Conservation (phyloP, 2,888 invertebrate species). For the Amitus sp. region DNA sequence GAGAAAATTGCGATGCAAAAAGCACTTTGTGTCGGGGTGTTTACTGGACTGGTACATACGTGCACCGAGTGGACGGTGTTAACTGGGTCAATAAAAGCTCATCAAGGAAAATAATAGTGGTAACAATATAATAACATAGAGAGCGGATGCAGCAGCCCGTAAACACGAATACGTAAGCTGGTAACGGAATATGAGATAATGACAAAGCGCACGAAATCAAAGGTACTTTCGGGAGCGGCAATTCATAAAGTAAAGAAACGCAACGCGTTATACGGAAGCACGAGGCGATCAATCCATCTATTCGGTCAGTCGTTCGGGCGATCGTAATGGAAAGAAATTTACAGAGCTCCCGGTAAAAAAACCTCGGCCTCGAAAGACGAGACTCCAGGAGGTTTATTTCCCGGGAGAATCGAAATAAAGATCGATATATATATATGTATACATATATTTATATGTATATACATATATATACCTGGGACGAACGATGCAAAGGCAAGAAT, state of each 20-base stretch:
- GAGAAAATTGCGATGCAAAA: background rate
- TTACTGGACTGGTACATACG: constrained; percentile 10
- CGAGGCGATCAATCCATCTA: constrained; percentile 56
- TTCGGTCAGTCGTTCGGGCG: constrained; percentile 49
- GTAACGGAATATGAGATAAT: constrained; percentile 19
- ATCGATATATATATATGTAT: constrained; percentile 11
- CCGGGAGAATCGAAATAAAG: no score
- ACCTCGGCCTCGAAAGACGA: no score
- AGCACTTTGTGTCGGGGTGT: constrained; percentile 2
- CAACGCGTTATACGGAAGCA: constrained; percentile 45
- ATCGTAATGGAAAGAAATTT: constrained; percentile 33
- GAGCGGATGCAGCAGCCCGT: constrained; percentile 38
- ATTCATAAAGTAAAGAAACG: constrained; percentile 30
- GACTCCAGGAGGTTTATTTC: no score
- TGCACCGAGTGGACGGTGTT: constrained; percentile 27
- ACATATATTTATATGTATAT: constrained; percentile 13
- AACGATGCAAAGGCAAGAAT: constrained; percentile 48
- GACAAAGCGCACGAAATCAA: background rate
- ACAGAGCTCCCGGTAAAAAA: no score
- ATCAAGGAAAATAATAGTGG: constrained; percentile 5
- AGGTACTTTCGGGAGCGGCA: no score
- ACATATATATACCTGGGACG: constrained; percentile 32
- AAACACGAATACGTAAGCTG: constrained; percentile 33
- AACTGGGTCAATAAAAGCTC: constrained; percentile 9
- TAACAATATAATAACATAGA: constrained; percentile 22